These are phyloP conservation scores for Diuraphis noxia DNA, from an alignment of 1,140 invertebrate species.

Conservation along the genomic window DNA sequence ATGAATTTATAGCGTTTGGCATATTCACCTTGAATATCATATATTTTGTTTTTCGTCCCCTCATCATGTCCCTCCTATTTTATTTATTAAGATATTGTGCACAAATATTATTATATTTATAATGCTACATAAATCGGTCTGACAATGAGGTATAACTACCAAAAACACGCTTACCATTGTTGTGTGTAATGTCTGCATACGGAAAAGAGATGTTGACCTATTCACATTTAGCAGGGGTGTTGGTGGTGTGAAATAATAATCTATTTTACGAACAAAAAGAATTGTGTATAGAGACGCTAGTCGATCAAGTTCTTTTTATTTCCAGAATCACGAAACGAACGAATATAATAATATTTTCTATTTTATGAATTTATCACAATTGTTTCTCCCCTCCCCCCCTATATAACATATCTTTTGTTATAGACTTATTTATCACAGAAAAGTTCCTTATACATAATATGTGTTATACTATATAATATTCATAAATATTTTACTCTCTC, in stretches of 20 bases:
- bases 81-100: neutral
- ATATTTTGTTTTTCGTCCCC: neutral
- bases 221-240: neutral
- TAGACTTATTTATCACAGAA: slow-evolving; percentile 38
- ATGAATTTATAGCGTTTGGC: neutral
- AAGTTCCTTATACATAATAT: slow-evolving; percentile 23
- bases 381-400: neutral
- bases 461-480: slow-evolving; percentile 23
- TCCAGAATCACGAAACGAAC: neutral
- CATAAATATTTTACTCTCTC: neutral
- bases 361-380: neutral
- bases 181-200: neutral
- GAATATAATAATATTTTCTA: neutral
- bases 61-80: neutral
- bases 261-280: neutral
- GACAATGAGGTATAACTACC: neutral
- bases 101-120: neutral
- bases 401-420: neutral
- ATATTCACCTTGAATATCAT: neutral
- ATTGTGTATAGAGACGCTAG: neutral
- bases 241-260: neutral
- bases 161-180: neutral
- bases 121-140: neutral
- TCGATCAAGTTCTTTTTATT: neutral
- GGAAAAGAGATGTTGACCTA: neutral